Evolutionary conservation across 2,888 invertebrate species (phyloP), one percentile per base, ranked within the genome.

Genomic region (Drosophila flavopinicola): DNA sequence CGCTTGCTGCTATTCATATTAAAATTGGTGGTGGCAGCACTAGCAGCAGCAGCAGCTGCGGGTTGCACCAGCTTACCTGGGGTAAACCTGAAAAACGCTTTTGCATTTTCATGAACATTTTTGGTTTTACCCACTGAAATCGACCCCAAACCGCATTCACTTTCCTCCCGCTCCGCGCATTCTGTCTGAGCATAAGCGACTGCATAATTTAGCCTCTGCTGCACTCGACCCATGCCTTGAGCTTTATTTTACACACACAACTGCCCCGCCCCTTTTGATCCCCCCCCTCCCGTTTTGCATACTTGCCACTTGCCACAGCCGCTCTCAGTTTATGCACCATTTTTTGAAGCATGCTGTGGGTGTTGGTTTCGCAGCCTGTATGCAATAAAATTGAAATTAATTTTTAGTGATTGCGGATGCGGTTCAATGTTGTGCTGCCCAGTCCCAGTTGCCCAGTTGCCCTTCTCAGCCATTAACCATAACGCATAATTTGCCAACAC

Each of bases 381-480:
- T 67, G 84, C 87, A 85, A 85, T 84, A 78, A 87, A 84, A 84
- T 75, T 86, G 78, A 85, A 84, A 84, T 84, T 84, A 84, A 84
- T 84, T 84, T 84, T 84, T 87, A 82, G 83, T 74, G 87, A 87
- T 87, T 84, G 84, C 83, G 84, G 84, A 87, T 86, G 84, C 79
- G 87, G 87, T 78, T 76, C 66, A 39, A 59, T 67, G 66, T 59
- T 58, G 49, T 54, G n/a, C n/a, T 60, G 25, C 47, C 25, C 25
- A 37, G 10, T 7, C 45, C 17, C 10, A 9, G 24, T n/a, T n/a
- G 51, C 33, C 11, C 29, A 9, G 33, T 29, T 23, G 23, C 4
- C 4, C 20, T 20, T 20, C 20, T n/a, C 20, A 20, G 17, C 41
- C 15, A 45, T 68, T 75, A 60, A 75, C 73, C 75, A n/a, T n/a